phyloP scores from a whole-genome alignment of 1,140 invertebrate genomes.

The Dendrolimus kikuchii region DNA sequence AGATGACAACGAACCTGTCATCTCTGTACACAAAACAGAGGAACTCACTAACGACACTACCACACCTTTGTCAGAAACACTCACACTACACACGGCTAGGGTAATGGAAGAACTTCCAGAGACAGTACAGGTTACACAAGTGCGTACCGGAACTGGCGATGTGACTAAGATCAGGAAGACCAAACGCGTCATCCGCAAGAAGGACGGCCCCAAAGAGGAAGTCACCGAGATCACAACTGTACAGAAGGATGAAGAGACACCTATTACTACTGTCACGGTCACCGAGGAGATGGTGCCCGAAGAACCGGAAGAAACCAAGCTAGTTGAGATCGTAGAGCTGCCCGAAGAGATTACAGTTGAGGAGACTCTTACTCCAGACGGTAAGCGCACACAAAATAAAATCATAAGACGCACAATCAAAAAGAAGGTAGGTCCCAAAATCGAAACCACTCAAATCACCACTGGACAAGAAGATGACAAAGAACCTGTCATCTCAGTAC shows the following conservation, averaged over 20 bases:
- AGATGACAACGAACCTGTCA: slow-evolving; percentile 27
- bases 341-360: slow-evolving; percentile 36
- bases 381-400: slow-evolving; percentile 40
- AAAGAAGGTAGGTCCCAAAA: slow-evolving; percentile 12
- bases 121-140: slow-evolving; percentile 44
- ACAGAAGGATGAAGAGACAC: slow-evolving; percentile 61
- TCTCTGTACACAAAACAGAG: slow-evolving; percentile 24
- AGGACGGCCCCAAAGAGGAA: slow-evolving; percentile 31
- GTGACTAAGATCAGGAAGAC: slow-evolving; percentile 1
- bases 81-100: slow-evolving; percentile 29
- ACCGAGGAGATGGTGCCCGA: slow-evolving; percentile 19
- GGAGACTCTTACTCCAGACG: slow-evolving; percentile 25
- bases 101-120: slow-evolving; percentile 47
- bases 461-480: slow-evolving; percentile 36
- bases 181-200: slow-evolving; percentile 9
- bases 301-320: slow-evolving; percentile 3
- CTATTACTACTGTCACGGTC: slow-evolving; percentile 38
- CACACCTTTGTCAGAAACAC: slow-evolving; percentile 9
- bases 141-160: slow-evolving; percentile 21
- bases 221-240: slow-evolving; percentile 43
- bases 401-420: slow-evolving; percentile 39
- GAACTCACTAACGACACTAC: slow-evolving; percentile 22
- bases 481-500: slow-evolving; percentile 28
- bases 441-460: slow-evolving; percentile 30
- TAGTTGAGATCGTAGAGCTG: slow-evolving; percentile 34